Evolutionary conservation across 2,797 vertebrate genomes (phyloP).

Genomic region (Tamandua tetradactyla): DNA sequence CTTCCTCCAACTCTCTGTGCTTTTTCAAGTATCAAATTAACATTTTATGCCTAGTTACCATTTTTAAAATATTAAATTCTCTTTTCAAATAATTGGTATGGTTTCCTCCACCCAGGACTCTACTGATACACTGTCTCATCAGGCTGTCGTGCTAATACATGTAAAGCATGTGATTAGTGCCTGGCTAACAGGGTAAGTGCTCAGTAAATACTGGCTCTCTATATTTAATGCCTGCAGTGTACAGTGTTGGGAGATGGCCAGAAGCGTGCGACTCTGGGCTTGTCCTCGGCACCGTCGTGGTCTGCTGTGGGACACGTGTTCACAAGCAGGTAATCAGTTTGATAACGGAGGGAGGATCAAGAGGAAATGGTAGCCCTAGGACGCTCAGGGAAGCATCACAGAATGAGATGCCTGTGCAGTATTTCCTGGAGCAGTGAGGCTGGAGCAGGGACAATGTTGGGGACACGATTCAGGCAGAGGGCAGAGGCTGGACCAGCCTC

Average conservation of each 20-base stretch:
- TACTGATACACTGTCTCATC: background rate
- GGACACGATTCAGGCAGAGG: background rate
- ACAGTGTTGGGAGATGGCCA: background rate
- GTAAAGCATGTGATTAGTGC: fast-evolving
- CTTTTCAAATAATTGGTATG: background rate
- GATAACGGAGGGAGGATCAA: background rate
- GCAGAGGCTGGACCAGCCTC: fast-evolving
- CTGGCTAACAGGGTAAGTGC: background rate
- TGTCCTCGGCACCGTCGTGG: fast-evolving
- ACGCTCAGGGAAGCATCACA: background rate
- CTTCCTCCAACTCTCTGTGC: background rate
- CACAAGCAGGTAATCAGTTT: background rate
- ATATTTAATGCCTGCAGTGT: background rate
- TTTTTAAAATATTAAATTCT: constrained; percentile 15
- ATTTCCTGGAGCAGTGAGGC: too few species aligned
- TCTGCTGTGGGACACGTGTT: fast-evolving
- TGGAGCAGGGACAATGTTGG: background rate
- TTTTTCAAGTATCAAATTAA: background rate
- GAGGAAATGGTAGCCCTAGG: background rate
- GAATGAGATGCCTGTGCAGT: background rate
- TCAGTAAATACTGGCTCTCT: too few species aligned
- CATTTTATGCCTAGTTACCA: background rate
- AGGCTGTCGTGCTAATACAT: background rate
- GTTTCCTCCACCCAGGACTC: background rate
- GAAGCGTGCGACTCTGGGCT: background rate